Percentiles rank a stretch among this genome's conserved stretches.
These are phyloP conservation scores for Paramormyrops kingsleyae DNA, from an alignment of 2,113 vertebrate species.

Conservation along the genomic window DNA sequence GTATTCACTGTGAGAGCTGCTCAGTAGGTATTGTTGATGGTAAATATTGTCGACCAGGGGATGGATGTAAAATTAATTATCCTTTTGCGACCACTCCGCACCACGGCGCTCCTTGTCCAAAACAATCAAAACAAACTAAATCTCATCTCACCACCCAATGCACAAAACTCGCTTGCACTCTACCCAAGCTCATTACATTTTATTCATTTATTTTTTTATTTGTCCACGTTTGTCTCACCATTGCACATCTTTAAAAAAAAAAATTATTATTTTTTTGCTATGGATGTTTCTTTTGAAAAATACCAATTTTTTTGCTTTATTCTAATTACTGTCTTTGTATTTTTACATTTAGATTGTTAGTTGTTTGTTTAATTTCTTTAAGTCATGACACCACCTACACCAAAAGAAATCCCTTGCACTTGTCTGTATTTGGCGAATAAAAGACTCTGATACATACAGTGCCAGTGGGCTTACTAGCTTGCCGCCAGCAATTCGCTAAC, in stretches of 20 bases:
- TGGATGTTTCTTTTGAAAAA: not conserved
- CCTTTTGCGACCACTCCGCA: no score
- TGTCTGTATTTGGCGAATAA: not conserved
- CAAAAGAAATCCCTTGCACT: not conserved
- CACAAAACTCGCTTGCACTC: not conserved
- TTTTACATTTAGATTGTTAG: not conserved
- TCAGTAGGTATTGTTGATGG: not conserved
- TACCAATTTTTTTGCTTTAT: not conserved
- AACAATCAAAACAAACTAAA: not conserved
- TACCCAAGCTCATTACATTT: not conserved
- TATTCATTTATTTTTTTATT: not conserved
- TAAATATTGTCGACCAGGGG: no score
- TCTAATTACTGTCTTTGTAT: not conserved
- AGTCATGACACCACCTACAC: not conserved
- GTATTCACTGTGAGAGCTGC: not conserved
- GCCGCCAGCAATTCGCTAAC: not conserved
- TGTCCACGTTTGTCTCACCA: not conserved
- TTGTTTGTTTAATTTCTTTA: not conserved
- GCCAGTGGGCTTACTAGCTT: not conserved
- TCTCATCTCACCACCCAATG: not conserved
- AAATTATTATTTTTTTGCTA: not conserved
- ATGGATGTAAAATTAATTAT: no score
- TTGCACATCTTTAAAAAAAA: not conserved
- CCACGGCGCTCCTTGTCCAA: not conserved
- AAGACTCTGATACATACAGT: not conserved